Conservation (phyloP, 2,797 vertebrate genomes). For the Chaetophractus vellerosus region DNA sequence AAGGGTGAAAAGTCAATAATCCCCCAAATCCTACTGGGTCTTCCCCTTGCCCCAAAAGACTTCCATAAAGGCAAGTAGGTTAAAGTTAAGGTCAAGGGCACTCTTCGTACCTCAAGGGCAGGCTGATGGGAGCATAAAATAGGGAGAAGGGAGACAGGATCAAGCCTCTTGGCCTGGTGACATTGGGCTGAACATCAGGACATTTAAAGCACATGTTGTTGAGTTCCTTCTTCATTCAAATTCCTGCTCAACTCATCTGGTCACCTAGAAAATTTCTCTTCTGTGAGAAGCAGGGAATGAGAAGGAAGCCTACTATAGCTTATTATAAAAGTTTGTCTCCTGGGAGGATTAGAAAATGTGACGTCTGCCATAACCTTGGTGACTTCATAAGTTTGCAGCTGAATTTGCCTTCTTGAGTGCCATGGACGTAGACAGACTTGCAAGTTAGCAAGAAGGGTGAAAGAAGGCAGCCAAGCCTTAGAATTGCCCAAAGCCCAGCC, state of each 20-base stretch:
- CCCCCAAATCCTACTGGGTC: neutral
- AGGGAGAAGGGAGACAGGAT: too few relatives aligned
- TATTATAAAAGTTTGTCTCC: neutral
- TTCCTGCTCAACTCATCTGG: neutral
- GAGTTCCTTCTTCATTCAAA: neutral
- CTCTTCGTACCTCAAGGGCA: accelerated
- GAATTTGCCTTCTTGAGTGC: neutral
- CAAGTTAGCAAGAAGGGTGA: neutral
- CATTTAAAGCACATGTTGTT: neutral
- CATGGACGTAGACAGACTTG: neutral
- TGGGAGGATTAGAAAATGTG: accelerated
- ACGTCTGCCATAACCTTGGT: accelerated
- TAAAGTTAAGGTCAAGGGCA: neutral
- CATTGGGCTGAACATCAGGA: accelerated
- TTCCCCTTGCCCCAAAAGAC: neutral
- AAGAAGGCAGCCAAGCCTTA: neutral
- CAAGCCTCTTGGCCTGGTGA: neutral
- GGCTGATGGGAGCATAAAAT: neutral
- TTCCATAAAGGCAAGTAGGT: neutral
- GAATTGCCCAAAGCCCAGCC: neutral
- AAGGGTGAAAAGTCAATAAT: neutral
- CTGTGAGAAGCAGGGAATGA: neutral
- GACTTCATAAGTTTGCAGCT: too few relatives aligned
- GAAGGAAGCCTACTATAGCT: neutral
- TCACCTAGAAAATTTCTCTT: neutral